These are phyloP conservation scores for Amphipoea oculea DNA, from an alignment of 2,888 invertebrate genomes.

Conservation along the genomic window DNA sequence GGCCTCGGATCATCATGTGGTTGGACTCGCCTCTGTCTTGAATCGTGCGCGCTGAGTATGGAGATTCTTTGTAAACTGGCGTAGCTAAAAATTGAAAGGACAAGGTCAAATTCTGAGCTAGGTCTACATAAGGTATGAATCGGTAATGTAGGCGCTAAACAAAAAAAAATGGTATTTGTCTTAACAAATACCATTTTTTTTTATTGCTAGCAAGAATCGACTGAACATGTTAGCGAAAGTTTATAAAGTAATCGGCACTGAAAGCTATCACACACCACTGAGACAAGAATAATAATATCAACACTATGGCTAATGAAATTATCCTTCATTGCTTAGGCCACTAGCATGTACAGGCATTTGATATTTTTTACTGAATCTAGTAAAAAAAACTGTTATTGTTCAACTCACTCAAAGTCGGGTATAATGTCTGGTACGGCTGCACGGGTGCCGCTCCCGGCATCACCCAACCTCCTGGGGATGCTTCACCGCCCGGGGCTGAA, in stretches of 20 bases:
- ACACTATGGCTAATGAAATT: not conserved
- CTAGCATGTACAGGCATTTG: not conserved
- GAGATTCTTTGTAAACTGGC: conserved; percentile 92
- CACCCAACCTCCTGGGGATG: conserved; percentile 81
- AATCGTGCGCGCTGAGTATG: conserved; percentile 91
- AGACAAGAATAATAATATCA: not conserved
- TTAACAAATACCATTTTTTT: no score
- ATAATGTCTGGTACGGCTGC: conserved; percentile 81
- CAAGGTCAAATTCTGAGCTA: not conserved
- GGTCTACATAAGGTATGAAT: no score
- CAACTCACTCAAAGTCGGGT: conserved; percentile 86
- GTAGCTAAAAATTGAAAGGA: conserved; percentile 86
- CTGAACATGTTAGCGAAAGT: not conserved
- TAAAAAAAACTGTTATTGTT: not conserved
- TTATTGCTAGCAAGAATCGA: no score
- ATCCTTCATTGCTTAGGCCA: not conserved
- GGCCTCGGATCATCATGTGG: conserved; percentile 88
- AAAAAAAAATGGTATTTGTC: not conserved
- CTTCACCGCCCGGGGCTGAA: conserved; percentile 72
- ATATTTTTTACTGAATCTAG: not conserved
- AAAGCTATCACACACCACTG: not conserved
- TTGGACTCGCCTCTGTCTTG: conserved; percentile 92
- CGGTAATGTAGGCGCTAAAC: not conserved
- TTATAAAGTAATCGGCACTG: not conserved
- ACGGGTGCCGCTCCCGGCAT: conserved; percentile 77